Evolutionary conservation across 92 coral and sea anemone genomes (phyloP).

Genomic region (Siderastrea radians): DNA sequence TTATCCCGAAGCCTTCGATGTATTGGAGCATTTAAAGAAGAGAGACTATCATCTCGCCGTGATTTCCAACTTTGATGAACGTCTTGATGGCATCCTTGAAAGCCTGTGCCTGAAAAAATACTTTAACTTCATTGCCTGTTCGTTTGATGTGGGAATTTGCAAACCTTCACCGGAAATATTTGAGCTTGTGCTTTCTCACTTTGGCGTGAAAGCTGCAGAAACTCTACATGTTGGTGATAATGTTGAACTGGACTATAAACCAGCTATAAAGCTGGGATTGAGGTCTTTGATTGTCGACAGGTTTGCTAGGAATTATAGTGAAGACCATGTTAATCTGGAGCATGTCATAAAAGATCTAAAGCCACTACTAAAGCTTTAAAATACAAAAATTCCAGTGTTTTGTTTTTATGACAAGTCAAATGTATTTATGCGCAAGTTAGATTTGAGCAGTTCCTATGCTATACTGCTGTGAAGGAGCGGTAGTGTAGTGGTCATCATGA

Average conservation of each 20-base stretch:
- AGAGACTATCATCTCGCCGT: constrained; percentile 76
- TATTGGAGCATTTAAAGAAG: constrained; percentile 62
- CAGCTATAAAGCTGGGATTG: constrained; percentile 84
- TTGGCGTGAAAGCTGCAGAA: constrained; percentile 56
- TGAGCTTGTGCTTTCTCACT: constrained; percentile 70
- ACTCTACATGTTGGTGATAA: constrained; percentile 88
- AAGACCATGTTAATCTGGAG: constrained; percentile 34
- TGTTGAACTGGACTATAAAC: constrained; percentile 74
- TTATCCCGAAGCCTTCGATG: constrained; percentile 81
- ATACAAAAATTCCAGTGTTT: not conserved
- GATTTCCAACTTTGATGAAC: constrained; percentile 92
- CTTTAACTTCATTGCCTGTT: constrained; percentile 79
- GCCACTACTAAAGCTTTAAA: constrained; percentile 33
- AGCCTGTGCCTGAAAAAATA: constrained; percentile 59
- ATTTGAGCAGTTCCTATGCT: no score
- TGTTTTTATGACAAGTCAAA: not conserved
- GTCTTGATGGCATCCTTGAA: constrained; percentile 75
- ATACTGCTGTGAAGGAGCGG: no score
- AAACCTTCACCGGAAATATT: constrained; percentile 85
- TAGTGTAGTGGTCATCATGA: no score
- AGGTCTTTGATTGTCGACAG: constrained; percentile 77
- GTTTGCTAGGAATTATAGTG: constrained; percentile 2
- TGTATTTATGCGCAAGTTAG: not conserved
- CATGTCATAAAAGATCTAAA: constrained; percentile 45
- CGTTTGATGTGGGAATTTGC: constrained; percentile 70